phyloP scores from a whole-genome alignment of 2,797 vertebrate genomes.

The Mormyrus proboscirostris region DNA sequence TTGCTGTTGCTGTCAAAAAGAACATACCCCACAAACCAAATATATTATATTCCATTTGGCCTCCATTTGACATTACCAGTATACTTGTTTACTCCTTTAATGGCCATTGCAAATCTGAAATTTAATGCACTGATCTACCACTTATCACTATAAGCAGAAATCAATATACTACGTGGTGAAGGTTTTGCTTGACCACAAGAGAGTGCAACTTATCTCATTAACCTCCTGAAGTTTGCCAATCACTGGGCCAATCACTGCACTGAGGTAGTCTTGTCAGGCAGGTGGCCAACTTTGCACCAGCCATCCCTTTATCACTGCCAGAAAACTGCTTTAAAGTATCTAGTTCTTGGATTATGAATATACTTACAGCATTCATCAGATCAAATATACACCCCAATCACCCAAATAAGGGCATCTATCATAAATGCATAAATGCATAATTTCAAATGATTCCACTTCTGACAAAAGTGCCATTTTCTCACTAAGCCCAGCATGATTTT shows the following conservation, averaged over 20 bases:
- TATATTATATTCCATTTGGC: conserved; percentile 1
- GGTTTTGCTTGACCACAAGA: neutral
- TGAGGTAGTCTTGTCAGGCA: neutral
- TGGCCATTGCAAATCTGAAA: neutral
- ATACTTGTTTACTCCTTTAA: neutral
- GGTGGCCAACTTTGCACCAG: neutral
- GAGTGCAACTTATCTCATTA: neutral
- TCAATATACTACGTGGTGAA: neutral
- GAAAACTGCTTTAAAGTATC: neutral
- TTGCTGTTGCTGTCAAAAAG: neutral
- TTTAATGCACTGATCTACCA: neutral
- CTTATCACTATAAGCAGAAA: neutral
- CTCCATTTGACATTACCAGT: neutral
- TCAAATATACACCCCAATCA: neutral
- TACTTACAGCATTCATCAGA: neutral
- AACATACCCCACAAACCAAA: neutral
- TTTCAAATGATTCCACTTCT: neutral
- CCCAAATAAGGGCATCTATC: neutral
- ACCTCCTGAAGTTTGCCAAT: neutral
- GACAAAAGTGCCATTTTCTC: neutral
- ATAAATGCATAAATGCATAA: neutral
- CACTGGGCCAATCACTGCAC: neutral
- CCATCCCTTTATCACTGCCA: neutral
- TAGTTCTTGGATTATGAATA: neutral
- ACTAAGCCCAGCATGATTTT: neutral